Conservation (phyloP, 1,140 invertebrate genomes). For the Drosophila nigrodunni region DNA sequence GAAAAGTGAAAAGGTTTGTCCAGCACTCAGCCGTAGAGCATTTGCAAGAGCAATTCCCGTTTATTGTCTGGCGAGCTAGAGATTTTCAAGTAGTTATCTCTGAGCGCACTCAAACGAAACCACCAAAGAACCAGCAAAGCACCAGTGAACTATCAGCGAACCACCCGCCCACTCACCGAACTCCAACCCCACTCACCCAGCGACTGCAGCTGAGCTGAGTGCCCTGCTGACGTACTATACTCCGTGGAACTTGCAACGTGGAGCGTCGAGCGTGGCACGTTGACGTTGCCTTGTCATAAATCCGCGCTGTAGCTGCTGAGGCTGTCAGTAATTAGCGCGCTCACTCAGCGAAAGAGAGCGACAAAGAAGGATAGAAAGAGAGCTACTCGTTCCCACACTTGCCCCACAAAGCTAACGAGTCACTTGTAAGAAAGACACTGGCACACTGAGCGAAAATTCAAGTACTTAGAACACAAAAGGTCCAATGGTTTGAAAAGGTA, state of each 20-base stretch:
- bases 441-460: background rate
- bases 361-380: background rate
- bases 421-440: constrained; percentile 70
- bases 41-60: constrained; percentile 24
- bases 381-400: background rate
- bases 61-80: constrained; percentile 26
- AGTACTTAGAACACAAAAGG: too few relatives aligned
- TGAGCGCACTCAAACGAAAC: constrained; percentile 39
- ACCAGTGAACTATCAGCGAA: background rate
- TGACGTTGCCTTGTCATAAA: constrained; percentile 74
- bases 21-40: constrained; percentile 18
- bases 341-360: constrained; percentile 40
- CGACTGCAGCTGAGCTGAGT: constrained; percentile 25
- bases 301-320: constrained; percentile 60
- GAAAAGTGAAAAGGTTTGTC: constrained; percentile 1
- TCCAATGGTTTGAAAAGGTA: too few relatives aligned
- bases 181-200: background rate
- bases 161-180: background rate
- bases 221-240: constrained; percentile 37
- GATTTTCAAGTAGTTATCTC: constrained; percentile 32
- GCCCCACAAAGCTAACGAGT: constrained; percentile 72
- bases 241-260: constrained; percentile 6
- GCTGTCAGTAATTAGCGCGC: constrained; percentile 75
- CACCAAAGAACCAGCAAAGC: constrained; percentile 2
- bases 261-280: constrained; percentile 21